Evolutionary conservation across 2,797 vertebrate genomes (phyloP).

Genomic region (Betta splendens): DNA sequence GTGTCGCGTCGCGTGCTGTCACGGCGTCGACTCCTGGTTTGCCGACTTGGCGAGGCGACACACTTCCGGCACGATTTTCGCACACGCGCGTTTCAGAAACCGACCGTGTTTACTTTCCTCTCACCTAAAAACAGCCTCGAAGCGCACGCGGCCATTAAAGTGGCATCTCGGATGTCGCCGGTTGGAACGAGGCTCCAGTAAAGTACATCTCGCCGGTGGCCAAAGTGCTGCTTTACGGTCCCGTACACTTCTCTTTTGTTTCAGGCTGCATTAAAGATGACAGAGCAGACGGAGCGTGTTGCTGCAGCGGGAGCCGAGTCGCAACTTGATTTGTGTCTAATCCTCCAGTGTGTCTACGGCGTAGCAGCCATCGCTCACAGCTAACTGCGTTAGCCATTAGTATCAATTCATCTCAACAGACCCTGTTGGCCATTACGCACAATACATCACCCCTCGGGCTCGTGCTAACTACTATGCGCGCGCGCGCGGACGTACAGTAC

Average conservation of each 20-base stretch:
- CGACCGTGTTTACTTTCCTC: conserved; percentile 5
- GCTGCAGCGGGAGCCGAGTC: conserved; percentile 51
- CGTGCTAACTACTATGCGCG: conserved; percentile 64
- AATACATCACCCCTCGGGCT: conserved; percentile 65
- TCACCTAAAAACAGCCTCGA: neutral
- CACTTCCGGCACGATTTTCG: conserved; percentile 5
- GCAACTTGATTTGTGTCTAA: conserved; percentile 68
- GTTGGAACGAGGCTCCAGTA: conserved; percentile 3
- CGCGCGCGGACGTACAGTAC: conserved; percentile 28
- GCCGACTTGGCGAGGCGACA: neutral
- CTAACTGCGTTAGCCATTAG: conserved; percentile 77
- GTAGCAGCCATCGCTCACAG: conserved; percentile 71
- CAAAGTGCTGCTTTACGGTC: conserved; percentile 30
- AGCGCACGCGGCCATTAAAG: neutral
- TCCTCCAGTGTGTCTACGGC: conserved; percentile 56
- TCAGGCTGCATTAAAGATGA: conserved; percentile 27
- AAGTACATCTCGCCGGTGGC: conserved; percentile 3
- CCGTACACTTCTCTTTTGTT: conserved; percentile 16
- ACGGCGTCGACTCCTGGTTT: conserved; percentile 8
- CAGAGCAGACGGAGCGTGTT: conserved; percentile 46
- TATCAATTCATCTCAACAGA: conserved; percentile 79
- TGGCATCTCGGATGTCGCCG: conserved; percentile 1
- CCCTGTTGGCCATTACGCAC: conserved; percentile 66
- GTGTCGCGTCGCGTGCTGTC: conserved; percentile 24
- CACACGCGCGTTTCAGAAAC: too few relatives aligned